A percentile compares a stretch with the other conserved stretches of the same genome.
Evolutionary conservation across 2,888 invertebrate genomes (phyloP).

Genomic region (Andrena hattorfiana): DNA sequence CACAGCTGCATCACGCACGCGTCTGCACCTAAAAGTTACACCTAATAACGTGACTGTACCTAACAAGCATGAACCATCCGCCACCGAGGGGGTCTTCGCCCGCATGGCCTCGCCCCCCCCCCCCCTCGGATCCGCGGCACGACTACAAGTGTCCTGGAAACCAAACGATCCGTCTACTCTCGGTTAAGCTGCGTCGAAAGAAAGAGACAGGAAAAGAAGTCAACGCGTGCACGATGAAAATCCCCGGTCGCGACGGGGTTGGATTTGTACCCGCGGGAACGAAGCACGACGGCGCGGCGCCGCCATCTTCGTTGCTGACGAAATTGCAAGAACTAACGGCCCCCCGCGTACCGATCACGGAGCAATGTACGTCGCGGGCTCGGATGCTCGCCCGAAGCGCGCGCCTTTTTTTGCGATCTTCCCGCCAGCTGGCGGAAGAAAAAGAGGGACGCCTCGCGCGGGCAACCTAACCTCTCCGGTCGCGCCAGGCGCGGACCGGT

Average conservation of each 20-base stretch:
- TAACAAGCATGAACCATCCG: constrained; percentile 60
- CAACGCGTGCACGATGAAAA: constrained; percentile 21
- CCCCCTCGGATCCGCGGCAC: constrained; percentile 25
- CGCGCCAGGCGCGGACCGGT: no score
- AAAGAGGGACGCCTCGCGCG: no score
- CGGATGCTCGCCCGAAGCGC: no score
- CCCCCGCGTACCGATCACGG: constrained; percentile 23
- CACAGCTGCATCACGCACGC: constrained; percentile 59
- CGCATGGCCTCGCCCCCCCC: neutral
- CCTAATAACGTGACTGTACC: constrained; percentile 63
- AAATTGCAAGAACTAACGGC: constrained; percentile 24
- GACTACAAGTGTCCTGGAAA: constrained; percentile 58
- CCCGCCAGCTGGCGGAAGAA: no score
- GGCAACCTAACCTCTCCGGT: no score
- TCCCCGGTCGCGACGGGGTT: constrained; percentile 35
- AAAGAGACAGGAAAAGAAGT: constrained; percentile 10
- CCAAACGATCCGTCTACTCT: constrained; percentile 42
- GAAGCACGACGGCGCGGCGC: constrained; percentile 40
- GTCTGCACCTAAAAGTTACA: constrained; percentile 66
- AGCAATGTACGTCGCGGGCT: no score
- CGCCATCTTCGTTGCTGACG: constrained; percentile 2
- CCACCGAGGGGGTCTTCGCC: constrained; percentile 14
- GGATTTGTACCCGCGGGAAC: constrained; percentile 64
- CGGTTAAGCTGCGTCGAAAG: constrained; percentile 56
- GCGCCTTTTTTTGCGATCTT: no score